These are phyloP conservation scores for Notechis scutatus DNA, from an alignment of 2,113 vertebrate genomes.

Conservation along the genomic window DNA sequence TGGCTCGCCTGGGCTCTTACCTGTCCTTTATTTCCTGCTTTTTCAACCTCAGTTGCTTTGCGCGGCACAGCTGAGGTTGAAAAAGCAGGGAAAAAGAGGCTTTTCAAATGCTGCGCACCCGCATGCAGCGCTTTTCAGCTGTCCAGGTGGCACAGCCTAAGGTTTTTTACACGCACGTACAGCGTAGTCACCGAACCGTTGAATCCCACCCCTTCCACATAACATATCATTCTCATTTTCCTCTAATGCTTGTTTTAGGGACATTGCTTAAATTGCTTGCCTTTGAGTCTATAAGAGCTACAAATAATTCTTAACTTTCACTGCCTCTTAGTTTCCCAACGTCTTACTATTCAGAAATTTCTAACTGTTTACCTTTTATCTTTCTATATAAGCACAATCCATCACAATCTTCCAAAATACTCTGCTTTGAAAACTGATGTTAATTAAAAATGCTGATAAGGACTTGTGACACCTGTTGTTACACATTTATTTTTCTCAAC, in stretches of 20 bases:
- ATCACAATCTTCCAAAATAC: constrained; percentile 55
- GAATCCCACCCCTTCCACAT: background rate
- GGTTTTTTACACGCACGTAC: too few species aligned
- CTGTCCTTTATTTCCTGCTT: too few species aligned
- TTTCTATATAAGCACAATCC: constrained; percentile 59
- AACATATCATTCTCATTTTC: constrained; percentile 36
- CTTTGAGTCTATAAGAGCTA: constrained; percentile 35
- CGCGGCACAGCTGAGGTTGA: too few species aligned
- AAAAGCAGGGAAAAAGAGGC: too few species aligned
- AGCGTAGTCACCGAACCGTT: too few species aligned
- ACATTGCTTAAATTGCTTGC: constrained; percentile 36
- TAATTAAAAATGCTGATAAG: constrained; percentile 70
- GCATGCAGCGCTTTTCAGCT: too few species aligned
- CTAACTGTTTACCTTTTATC: constrained; percentile 56
- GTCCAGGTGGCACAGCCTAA: too few species aligned
- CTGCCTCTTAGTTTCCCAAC: constrained; percentile 32
- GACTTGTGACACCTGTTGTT: constrained; percentile 66
- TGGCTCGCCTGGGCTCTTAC: too few species aligned
- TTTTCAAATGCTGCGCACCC: too few species aligned
- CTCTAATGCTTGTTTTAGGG: constrained; percentile 39
- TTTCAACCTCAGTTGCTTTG: too few species aligned
- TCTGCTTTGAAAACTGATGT: constrained; percentile 63
- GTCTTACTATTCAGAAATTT: constrained; percentile 48
- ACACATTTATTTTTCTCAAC: constrained; percentile 61
- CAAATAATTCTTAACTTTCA: background rate